A percentile compares a stretch with the other conserved stretches of the same genome.
phyloP scores from a whole-genome alignment of 2,888 invertebrate species.

The Drosophila limbata region DNA sequence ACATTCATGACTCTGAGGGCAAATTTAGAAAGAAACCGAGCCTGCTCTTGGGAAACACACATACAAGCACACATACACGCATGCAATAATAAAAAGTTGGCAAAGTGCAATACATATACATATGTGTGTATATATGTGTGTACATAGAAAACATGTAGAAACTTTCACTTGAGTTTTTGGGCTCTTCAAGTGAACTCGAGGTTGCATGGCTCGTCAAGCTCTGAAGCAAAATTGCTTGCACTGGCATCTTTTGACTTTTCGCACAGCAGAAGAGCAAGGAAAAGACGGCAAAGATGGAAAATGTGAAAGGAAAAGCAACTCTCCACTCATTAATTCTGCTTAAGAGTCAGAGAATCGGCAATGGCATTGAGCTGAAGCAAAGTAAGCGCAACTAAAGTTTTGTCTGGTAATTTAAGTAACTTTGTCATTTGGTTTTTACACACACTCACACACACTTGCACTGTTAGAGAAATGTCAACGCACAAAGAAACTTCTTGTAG shows the following conservation, averaged over 20 bases:
- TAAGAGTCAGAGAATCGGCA: constrained; percentile 40
- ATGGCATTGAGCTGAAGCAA: constrained; percentile 27
- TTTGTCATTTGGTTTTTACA: constrained; percentile 68
- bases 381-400: constrained; percentile 69
- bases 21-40: constrained; percentile 14
- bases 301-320: constrained; percentile 39
- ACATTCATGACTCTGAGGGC: constrained; percentile 34
- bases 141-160: constrained; percentile 37
- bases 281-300: neutral
- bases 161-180: constrained; percentile 52
- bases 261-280: constrained; percentile 21
- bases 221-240: constrained; percentile 54
- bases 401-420: constrained; percentile 75
- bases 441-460: constrained; percentile 18
- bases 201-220: constrained; percentile 49
- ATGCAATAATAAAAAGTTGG: constrained; percentile 25
- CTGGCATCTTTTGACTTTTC: constrained; percentile 57
- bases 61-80: neutral
- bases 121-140: constrained; percentile 11
- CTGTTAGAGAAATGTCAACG: constrained; percentile 55
- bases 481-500: constrained; percentile 48
- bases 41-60: constrained; percentile 6
- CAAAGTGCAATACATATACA: constrained; percentile 30
- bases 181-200: constrained; percentile 48
- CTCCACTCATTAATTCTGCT: constrained; percentile 65